Percentiles rank a stretch among this genome's conserved stretches.
phyloP scores from a whole-genome alignment of 2,888 invertebrate genomes.

The Lasioglossum vierecki region DNA sequence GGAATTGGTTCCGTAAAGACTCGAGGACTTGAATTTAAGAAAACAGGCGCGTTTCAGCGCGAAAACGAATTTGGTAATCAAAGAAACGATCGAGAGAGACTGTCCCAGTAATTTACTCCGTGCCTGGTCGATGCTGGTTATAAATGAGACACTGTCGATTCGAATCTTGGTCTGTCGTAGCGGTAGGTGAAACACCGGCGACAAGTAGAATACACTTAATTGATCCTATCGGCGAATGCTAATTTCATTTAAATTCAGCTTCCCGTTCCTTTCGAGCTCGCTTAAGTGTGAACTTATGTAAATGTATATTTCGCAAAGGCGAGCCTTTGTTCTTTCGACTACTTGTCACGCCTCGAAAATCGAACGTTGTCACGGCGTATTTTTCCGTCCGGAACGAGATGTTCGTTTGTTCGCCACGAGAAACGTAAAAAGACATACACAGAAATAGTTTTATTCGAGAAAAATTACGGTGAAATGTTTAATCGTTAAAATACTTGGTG shows the following conservation, averaged over 20 bases:
- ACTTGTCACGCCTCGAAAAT: conserved; percentile 41
- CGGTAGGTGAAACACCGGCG: conserved; percentile 38
- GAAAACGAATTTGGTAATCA: conserved; percentile 29
- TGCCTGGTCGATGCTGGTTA: conserved; percentile 30
- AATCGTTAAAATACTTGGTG: not conserved
- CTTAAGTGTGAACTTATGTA: conserved; percentile 55
- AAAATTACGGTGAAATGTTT: not conserved
- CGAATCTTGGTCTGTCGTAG: conserved; percentile 42
- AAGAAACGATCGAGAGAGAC: conserved; percentile 21
- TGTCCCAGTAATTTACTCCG: conserved; percentile 35
- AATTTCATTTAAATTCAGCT: conserved; percentile 59
- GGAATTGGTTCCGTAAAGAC: too few species aligned
- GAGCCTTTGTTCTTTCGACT: conserved; percentile 27
- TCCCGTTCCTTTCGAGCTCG: conserved; percentile 32
- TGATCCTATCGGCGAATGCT: conserved; percentile 58
- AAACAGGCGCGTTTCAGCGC: not conserved
- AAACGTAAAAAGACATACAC: not conserved
- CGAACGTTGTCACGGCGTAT: not conserved
- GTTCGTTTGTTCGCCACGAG: not conserved
- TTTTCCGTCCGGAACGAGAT: conserved; percentile 7
- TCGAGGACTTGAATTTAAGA: not conserved
- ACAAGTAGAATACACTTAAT: conserved; percentile 53
- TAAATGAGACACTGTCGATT: conserved; percentile 46
- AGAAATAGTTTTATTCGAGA: not conserved
- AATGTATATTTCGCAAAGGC: conserved; percentile 48